Evolutionary conservation across 2,113 vertebrate species (phyloP), one percentile per base, ranked within the genome.

Genomic region (Corvus hawaiiensis): DNA sequence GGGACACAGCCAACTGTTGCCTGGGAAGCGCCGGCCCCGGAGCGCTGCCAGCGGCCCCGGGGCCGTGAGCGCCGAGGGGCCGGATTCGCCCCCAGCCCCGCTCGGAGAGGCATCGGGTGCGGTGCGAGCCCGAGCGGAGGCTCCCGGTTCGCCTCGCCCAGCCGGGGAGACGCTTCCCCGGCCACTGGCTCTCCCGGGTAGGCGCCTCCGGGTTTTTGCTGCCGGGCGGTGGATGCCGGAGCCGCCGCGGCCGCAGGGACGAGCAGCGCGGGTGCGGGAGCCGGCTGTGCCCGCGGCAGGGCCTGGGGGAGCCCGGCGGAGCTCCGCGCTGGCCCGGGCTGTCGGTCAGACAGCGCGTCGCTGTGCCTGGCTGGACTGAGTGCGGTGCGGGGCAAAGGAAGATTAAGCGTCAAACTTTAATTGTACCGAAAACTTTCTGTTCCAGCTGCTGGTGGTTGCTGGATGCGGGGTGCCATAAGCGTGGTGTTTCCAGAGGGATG

Each of bases 1-100:
- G 52, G 37, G 37, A 8, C 63, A 1, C n/a, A 1, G 84, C 28
- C 95, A 93, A 69, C 91, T 93, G 93, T 92, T 95, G 95, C 93
- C 79, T 3, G 51, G 39, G 64, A 13, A 27, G 74, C 83, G 63
- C 14, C 67, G 52, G 43, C 23, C 35, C 27, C 68, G 11, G 30
- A 13, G 30, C n/a, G 30, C 24, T 46, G 82, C 61, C 62, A 4
- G 85, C 56, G 24, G 59, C 84, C 26, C 13, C 35, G 55, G 32
- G 51, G 49, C 56, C 20, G 64, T 16, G 74, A 27, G 69, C 49
- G 33, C 22, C 5, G 19, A 17, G 13, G 24, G 22, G 55, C 37
- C 52, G 61, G 14, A 6, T 46, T 73, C 69, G 22, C 43, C 27
- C n/a, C 41, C 51, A n/a, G 55, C 73, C 26, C 46, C 26, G 5